Percentiles rank a stretch among this genome's conserved stretches.
Conservation (phyloP, 2,113 vertebrate genomes). For the Pomatostomus ruficeps region DNA sequence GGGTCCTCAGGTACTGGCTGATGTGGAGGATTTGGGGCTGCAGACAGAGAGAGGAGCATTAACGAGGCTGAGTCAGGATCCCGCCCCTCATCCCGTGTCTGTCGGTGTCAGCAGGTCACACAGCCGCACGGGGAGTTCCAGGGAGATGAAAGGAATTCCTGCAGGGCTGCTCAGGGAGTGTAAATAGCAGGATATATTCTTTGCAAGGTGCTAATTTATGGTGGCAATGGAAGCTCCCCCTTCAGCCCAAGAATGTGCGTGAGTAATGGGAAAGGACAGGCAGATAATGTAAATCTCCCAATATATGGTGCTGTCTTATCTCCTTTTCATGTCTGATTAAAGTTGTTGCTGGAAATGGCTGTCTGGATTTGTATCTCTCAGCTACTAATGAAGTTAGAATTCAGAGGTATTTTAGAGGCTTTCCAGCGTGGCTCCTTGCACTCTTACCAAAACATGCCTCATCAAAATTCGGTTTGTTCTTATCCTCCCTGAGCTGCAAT, state of each 20-base stretch:
- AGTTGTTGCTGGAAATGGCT: neutral
- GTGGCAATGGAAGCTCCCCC: neutral
- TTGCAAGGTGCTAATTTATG: neutral
- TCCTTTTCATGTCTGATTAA: neutral
- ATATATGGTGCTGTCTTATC: neutral
- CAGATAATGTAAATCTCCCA: neutral
- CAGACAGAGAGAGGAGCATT: neutral
- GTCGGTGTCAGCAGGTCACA: neutral
- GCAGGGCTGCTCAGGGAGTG: neutral
- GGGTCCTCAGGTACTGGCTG: neutral
- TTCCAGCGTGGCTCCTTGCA: neutral
- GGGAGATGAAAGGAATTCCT: neutral
- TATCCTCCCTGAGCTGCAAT: neutral
- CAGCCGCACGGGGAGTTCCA: neutral
- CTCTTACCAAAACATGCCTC: neutral
- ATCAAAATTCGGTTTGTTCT: slow-evolving; percentile 3
- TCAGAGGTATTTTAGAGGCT: neutral
- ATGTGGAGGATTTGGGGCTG: neutral
- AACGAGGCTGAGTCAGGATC: neutral
- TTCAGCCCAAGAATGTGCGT: neutral
- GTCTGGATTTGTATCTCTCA: neutral
- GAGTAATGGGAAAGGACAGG: neutral
- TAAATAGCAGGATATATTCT: neutral
- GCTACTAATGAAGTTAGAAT: neutral
- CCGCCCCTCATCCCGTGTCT: fast-evolving